phyloP scores from a whole-genome alignment of 2,888 invertebrate species.

The Allygus modestus region DNA sequence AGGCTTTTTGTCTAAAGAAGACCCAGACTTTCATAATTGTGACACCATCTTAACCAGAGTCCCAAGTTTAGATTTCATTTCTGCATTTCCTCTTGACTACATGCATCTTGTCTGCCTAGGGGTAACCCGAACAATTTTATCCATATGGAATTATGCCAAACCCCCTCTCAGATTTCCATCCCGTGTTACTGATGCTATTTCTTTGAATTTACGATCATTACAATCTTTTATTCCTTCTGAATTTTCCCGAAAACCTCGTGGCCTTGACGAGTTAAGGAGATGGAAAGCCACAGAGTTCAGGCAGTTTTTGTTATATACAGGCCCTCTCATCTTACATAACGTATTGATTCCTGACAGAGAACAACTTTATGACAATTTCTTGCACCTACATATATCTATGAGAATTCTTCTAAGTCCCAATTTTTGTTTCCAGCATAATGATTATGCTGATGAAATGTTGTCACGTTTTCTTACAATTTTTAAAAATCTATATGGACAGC shows the following conservation, averaged over 20 bases:
- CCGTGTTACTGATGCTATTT: not conserved
- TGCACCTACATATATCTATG: conserved; percentile 26
- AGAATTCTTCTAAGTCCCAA: conserved; percentile 41
- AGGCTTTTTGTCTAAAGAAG: conserved; percentile 27
- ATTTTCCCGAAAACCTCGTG: conserved; percentile 14
- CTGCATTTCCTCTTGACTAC: conserved; percentile 50
- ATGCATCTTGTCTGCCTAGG: conserved; percentile 58
- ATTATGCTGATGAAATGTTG: not conserved
- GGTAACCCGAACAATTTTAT: conserved; percentile 36
- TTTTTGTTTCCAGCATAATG: not conserved
- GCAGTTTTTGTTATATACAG: conserved; percentile 50
- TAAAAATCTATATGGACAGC: conserved; percentile 2
- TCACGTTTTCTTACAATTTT: not conserved
- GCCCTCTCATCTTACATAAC: conserved; percentile 41
- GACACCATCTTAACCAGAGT: not conserved
- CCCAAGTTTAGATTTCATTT: conserved; percentile 3
- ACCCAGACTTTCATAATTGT: not conserved
- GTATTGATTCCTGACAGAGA: not conserved
- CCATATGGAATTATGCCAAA: conserved; percentile 40
- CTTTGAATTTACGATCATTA: not conserved
- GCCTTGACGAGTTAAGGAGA: conserved; percentile 43
- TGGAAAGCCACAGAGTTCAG: conserved; percentile 57
- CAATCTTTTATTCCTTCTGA: conserved; percentile 23
- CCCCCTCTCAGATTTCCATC: conserved; percentile 18
- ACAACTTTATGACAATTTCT: conserved; percentile 3